These are phyloP conservation scores for Zaprionus camerounensis DNA, from an alignment of 1,140 invertebrate species.

Conservation along the genomic window DNA sequence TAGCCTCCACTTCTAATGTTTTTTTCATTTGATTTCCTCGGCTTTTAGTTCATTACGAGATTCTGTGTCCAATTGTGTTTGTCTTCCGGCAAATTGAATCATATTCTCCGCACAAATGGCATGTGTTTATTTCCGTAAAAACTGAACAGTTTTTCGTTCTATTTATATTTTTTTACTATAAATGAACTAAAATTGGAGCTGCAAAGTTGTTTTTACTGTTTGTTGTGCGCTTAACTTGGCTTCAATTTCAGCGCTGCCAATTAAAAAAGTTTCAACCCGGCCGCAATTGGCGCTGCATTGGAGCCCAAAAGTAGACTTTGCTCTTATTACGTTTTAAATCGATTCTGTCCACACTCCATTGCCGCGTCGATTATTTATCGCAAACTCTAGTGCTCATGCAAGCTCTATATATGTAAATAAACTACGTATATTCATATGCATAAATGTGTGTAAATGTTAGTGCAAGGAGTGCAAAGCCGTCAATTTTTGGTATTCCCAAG, in stretches of 20 bases:
- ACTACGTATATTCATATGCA: not conserved
- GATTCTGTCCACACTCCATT: conserved; percentile 32
- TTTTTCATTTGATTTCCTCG: conserved; percentile 44
- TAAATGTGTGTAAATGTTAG: not conserved
- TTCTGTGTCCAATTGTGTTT: conserved; percentile 38
- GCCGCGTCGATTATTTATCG: conserved; percentile 29
- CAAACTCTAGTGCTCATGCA: not conserved
- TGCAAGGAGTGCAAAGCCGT: not conserved
- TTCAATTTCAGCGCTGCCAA: conserved; percentile 42
- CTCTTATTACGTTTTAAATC: conserved; percentile 43
- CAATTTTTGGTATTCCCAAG: not conserved
- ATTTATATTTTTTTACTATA: conserved; percentile 19
- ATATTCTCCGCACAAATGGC: conserved; percentile 24
- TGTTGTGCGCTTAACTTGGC: conserved; percentile 32
- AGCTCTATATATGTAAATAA: not conserved
- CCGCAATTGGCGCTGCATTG: conserved; percentile 19
- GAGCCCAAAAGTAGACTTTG: conserved; percentile 30
- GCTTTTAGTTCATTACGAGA: conserved; percentile 61
- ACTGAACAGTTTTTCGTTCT: conserved; percentile 12
- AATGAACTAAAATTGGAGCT: conserved; percentile 22
- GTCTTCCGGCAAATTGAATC: conserved; percentile 46
- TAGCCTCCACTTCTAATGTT: conserved; percentile 54
- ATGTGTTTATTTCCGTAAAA: conserved; percentile 7
- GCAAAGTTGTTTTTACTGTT: conserved; percentile 35
- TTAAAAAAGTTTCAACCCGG: conserved; percentile 43